Percentiles rank a stretch among this genome's conserved stretches.
phyloP scores from a whole-genome alignment of 2,888 invertebrate species.

The Pseudanteris insignis region DNA sequence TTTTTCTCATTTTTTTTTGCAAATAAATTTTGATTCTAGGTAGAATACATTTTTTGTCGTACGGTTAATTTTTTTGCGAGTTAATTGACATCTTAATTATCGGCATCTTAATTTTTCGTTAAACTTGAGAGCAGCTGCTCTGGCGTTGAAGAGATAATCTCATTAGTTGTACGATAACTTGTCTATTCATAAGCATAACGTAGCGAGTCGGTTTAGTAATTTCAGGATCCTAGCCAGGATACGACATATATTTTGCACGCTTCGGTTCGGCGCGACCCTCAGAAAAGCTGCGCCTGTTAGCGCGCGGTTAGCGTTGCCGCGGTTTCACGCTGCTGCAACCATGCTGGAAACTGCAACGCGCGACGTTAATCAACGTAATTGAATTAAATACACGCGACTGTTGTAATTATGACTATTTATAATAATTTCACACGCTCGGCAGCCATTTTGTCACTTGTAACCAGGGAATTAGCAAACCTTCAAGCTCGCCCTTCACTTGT shows the following conservation, averaged over 20 bases:
- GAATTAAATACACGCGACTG: slow-evolving; percentile 65
- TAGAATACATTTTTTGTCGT: no score
- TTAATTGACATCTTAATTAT: no score
- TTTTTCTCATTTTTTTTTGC: no score
- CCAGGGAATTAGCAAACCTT: slow-evolving; percentile 27
- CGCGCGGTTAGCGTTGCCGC: slow-evolving; percentile 34
- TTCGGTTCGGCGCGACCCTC: slow-evolving; percentile 42
- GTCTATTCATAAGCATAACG: slow-evolving; percentile 66
- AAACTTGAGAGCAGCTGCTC: slow-evolving; percentile 23
- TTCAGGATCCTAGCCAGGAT: slow-evolving; percentile 61
- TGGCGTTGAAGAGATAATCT: slow-evolving; percentile 64
- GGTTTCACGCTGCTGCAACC: slow-evolving; percentile 37
- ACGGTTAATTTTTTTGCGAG: no score
- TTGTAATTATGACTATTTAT: slow-evolving; percentile 67
- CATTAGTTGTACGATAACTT: slow-evolving; percentile 64
- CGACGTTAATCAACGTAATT: slow-evolving; percentile 66
- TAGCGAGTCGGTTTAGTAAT: slow-evolving; percentile 53
- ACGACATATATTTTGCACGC: slow-evolving; percentile 57
- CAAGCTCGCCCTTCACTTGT: slow-evolving; percentile 6
- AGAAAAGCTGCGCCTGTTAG: slow-evolving; percentile 29
- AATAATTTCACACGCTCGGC: slow-evolving; percentile 56
- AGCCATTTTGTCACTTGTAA: slow-evolving; percentile 39
- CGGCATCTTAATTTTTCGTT: slow-evolving; percentile 28
- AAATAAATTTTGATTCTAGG: no score
- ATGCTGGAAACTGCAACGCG: slow-evolving; percentile 55